A percentile compares a stretch with the other conserved stretches of the same genome.
Evolutionary conservation across 2,888 invertebrate genomes (phyloP).

Genomic region (Leptopilina myrica): DNA sequence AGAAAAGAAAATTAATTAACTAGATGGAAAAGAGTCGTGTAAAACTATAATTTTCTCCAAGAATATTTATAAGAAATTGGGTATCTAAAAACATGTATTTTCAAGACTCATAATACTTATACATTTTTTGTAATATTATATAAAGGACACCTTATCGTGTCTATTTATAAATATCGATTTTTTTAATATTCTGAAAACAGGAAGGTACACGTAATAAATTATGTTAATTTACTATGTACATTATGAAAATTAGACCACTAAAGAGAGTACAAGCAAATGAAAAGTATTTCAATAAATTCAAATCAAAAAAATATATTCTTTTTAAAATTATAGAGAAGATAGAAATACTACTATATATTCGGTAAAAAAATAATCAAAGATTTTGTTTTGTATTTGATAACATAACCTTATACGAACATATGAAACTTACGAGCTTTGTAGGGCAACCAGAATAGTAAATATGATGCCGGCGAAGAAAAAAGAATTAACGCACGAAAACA

Average conservation of each 20-base stretch:
- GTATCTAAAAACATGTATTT: neutral
- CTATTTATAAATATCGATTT: neutral
- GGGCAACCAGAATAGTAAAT: slow-evolving; percentile 83
- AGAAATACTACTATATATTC: neutral
- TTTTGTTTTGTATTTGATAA: slow-evolving; percentile 7
- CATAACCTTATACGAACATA: slow-evolving; percentile 53
- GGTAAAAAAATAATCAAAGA: slow-evolving; percentile 40
- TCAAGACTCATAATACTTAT: neutral
- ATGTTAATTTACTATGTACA: neutral
- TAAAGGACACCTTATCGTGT: neutral
- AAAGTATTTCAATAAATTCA: neutral
- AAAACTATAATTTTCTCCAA: neutral
- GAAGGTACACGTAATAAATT: slow-evolving; percentile 1
- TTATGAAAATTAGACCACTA: neutral
- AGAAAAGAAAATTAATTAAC: neutral
- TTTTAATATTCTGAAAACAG: neutral
- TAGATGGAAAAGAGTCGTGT: neutral
- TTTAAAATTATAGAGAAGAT: slow-evolving; percentile 12
- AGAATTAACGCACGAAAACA: slow-evolving; percentile 82
- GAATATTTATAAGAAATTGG: no score
- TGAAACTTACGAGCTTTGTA: slow-evolving; percentile 83
- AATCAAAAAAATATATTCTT: neutral
- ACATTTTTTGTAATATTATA: no score
- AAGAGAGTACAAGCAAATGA: no score
- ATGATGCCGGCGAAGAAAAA: slow-evolving; percentile 82